phyloP scores from a whole-genome alignment of 23 tunicate species.

The Aplidium turbinatum region DNA sequence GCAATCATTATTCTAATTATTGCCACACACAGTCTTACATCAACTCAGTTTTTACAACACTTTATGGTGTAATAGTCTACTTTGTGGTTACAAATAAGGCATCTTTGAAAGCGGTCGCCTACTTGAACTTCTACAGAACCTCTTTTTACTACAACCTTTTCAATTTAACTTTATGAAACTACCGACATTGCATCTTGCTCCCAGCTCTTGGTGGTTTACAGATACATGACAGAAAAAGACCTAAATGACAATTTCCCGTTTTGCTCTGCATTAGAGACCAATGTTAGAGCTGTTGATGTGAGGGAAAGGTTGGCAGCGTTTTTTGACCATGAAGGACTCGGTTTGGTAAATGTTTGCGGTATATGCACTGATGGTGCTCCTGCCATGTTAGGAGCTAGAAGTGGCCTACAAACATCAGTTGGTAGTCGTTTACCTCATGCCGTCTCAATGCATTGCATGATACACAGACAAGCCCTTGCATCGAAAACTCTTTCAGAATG shows the following conservation, averaged over 20 bases:
- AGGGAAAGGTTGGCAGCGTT: slow-evolving; percentile 20
- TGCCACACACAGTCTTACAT: too few species aligned
- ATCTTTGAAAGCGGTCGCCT: too few species aligned
- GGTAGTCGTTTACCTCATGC: slow-evolving; percentile 35
- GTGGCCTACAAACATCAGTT: slow-evolving; percentile 51
- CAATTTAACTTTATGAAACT: slow-evolving; percentile 42
- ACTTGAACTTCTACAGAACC: too few species aligned
- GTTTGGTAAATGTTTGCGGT: slow-evolving; percentile 41
- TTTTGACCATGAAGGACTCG: slow-evolving; percentile 34
- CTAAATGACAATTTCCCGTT: slow-evolving; percentile 29
- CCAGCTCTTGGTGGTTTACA: slow-evolving; percentile 34
- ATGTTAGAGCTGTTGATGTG: slow-evolving; percentile 37
- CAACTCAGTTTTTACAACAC: too few species aligned
- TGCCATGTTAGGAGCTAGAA: slow-evolving; percentile 58
- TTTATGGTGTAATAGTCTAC: too few species aligned
- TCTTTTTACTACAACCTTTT: too few species aligned
- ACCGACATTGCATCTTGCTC: slow-evolving; percentile 42
- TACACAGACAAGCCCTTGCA: slow-evolving; percentile 64
- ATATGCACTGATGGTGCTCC: slow-evolving; percentile 62
- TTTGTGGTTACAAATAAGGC: too few species aligned
- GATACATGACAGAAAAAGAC: slow-evolving; percentile 26
- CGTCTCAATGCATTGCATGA: slow-evolving; percentile 55
- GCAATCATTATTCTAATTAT: too few species aligned
- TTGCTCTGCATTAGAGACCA: slow-evolving; percentile 36
- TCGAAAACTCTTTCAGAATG: slow-evolving; percentile 53